Base-by-base conservation (phyloP, 2,797 vertebrate species). In the Coendou prehensilis region DNA sequence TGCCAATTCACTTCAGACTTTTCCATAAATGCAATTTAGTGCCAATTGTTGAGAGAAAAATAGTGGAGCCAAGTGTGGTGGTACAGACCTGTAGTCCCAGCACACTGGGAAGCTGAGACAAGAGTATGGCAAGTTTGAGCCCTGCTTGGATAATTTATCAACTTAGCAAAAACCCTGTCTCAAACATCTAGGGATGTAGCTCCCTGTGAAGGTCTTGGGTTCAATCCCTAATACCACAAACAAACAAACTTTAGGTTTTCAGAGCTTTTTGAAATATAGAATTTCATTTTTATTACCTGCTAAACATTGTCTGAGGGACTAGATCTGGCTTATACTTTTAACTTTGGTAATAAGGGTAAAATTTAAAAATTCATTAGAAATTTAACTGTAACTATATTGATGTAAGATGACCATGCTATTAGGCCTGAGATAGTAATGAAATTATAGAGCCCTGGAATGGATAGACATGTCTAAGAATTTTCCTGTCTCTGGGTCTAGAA, bases 391-490 rank as follows among this genome's bases (percentile, higher is more conserved):
- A 26, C 28, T 15, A 2, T 41, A 1, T 2, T 69, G 20, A 2
- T 28, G 18, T 17, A 20, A 67, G 56, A 56, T 6, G 1, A 1
- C 13, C 17, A 28, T 20, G 61, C 30, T 7, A 0, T 23, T 2
- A 1, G 5, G 1, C 37, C 54, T n/a, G 59, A 18, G 2, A 2
- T 37, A 3, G 13, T 9, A 18, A 14, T 14, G 50, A 30, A 22
- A 1, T 30, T 5, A 14, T 17, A 41, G 33, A 54, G 37, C 45
- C 5, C 1, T 4, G 45, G 8, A 2, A 23, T 37, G 28, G 52
- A 22, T 20, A 30, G 0, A 28, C 1, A 13, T 8, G 11, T 14
- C 0, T 7, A 52, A 79, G 26, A 14, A 30, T 22, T 37, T n/a
- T 56, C 14, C 45, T 45, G 37, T 10, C 20, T n/a, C 13, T 92